These are phyloP conservation scores for Plutella xylostella DNA, from an alignment of 2,888 invertebrate genomes.

Conservation along the genomic window DNA sequence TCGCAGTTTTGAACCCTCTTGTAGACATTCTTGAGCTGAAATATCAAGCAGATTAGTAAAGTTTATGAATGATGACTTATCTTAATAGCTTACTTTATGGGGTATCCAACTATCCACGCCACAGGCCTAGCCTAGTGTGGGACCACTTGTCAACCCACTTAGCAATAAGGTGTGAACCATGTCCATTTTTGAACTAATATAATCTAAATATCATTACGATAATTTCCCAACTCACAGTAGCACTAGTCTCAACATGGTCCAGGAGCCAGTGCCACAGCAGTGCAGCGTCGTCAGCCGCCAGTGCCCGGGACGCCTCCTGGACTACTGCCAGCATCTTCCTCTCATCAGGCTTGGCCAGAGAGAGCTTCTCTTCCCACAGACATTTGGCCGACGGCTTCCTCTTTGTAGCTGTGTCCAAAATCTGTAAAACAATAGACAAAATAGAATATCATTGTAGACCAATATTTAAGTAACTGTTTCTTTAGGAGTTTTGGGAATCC, in stretches of 20 bases:
- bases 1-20: constrained; percentile 58
- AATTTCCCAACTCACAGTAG: constrained; percentile 46
- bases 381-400: constrained; percentile 33
- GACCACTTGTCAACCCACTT: too few species aligned
- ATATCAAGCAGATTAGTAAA: too few species aligned
- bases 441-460: too few species aligned
- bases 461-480: too few species aligned
- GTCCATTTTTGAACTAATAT: too few species aligned
- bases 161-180: too few species aligned
- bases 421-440: constrained; percentile 31
- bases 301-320: constrained; percentile 39
- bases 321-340: constrained; percentile 38
- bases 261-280: constrained; percentile 43
- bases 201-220: neutral
- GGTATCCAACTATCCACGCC: too few species aligned
- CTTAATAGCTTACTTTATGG: too few species aligned
- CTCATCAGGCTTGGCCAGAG: constrained; percentile 39
- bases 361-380: constrained; percentile 49
- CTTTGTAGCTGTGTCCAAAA: constrained; percentile 37
- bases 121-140: too few species aligned
- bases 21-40: constrained; percentile 46
- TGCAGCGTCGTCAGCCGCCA: constrained; percentile 39
- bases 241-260: constrained; percentile 38
- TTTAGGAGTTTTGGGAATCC: too few species aligned
- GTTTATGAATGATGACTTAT: too few species aligned